Evolutionary conservation across 1,140 invertebrate genomes (phyloP).

Genomic region (Brachionus rotundiformis): DNA sequence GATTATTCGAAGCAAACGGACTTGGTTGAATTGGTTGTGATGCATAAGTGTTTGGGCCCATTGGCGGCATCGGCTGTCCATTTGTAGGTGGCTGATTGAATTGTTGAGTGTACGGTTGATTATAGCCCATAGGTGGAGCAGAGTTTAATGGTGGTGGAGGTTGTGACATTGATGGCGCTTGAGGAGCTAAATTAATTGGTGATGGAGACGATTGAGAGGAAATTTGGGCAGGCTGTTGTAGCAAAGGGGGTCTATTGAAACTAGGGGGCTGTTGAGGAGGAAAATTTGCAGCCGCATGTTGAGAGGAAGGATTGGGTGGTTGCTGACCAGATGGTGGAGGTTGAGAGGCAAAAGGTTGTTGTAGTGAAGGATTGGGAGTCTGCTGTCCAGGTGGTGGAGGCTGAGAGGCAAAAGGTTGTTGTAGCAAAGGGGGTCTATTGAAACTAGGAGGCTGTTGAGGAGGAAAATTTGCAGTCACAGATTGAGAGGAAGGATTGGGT

Average conservation of each 20-base stretch:
- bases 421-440: slow-evolving; percentile 3
- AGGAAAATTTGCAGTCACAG: background rate
- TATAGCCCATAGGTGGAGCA: background rate
- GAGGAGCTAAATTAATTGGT: background rate
- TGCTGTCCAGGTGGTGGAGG: background rate
- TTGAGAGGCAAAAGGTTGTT: background rate
- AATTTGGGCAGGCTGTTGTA: background rate
- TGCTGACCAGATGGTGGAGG: background rate
- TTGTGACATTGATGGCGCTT: background rate
- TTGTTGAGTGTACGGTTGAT: background rate
- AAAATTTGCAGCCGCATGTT: background rate
- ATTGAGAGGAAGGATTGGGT: background rate
- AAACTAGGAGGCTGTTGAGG: background rate
- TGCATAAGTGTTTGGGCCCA: background rate
- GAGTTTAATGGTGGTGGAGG: background rate
- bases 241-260: slow-evolving; percentile 12
- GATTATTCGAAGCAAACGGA: background rate
- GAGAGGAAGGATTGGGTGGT: background rate
- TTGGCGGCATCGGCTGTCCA: background rate
- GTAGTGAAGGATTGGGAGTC: background rate
- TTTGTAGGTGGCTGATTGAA: background rate
- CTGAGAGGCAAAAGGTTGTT: background rate
- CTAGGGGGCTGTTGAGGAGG: background rate
- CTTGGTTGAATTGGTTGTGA: background rate
- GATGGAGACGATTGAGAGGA: background rate